Percentiles rank a stretch among this genome's conserved stretches.
Conservation (phyloP, 1,140 invertebrate genomes). For the Paralvinella palmiformis region DNA sequence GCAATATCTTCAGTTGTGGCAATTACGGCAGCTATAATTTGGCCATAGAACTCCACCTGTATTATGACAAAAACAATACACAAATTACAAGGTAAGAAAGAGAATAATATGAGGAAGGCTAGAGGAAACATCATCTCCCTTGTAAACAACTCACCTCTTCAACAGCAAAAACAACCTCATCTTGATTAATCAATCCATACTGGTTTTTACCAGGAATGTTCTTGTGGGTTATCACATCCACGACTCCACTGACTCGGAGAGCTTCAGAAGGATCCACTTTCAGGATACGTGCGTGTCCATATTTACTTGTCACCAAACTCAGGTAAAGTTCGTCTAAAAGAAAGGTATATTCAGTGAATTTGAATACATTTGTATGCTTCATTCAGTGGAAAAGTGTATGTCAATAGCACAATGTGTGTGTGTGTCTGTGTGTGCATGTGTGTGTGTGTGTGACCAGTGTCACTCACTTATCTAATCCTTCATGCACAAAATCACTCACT, state of each 20-base stretch:
- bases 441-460: no score
- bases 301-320: constrained; percentile 69
- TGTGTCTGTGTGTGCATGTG: no score
- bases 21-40: constrained; percentile 70
- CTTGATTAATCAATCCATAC: constrained; percentile 14
- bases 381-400: no score
- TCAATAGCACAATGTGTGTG: no score
- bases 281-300: constrained; percentile 66
- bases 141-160: constrained; percentile 31
- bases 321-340: constrained; percentile 59
- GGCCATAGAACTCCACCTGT: constrained; percentile 34
- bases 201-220: constrained; percentile 38
- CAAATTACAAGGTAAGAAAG: no score
- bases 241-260: constrained; percentile 62
- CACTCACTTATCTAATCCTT: no score
- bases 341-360: no score
- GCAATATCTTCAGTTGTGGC: constrained; percentile 67
- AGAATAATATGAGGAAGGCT: no score
- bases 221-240: constrained; percentile 39
- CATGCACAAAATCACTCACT: no score
- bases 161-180: constrained; percentile 34
- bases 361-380: no score
- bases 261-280: constrained; percentile 61
- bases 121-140: no score
- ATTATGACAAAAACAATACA: no score